A percentile compares a stretch with the other conserved stretches of the same genome.
These are phyloP conservation scores for Peromyscus polionotus DNA, from an alignment of 2,113 vertebrate genomes.

Conservation along the genomic window DNA sequence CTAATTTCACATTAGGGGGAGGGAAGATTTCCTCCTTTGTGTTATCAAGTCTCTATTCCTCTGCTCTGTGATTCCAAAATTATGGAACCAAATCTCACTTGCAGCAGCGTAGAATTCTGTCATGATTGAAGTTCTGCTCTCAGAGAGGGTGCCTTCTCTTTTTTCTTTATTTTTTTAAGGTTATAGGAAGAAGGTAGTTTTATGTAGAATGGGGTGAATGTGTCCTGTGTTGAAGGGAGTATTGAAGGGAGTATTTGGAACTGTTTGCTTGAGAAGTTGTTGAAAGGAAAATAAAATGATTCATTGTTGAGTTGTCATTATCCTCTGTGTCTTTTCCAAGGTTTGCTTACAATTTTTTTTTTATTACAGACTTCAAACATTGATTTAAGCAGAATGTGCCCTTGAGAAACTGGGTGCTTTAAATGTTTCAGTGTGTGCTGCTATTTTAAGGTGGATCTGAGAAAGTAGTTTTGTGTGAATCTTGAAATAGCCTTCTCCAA, in stretches of 20 bases:
- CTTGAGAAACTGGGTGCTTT: slow-evolving; percentile 77
- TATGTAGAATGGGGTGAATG: not conserved
- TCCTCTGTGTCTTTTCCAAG: slow-evolving; percentile 81
- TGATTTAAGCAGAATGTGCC: slow-evolving; percentile 77
- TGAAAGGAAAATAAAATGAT: slow-evolving; percentile 86
- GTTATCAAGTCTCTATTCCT: not conserved
- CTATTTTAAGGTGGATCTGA: slow-evolving; percentile 75
- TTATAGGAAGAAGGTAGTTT: slow-evolving; percentile 61
- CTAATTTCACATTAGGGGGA: not conserved
- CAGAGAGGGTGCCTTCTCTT: not conserved
- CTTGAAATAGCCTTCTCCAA: slow-evolving; percentile 56
- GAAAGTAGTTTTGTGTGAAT: slow-evolving; percentile 74
- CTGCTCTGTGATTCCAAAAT: not conserved
- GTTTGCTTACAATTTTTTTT: slow-evolving; percentile 82
- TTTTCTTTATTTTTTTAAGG: not conserved
- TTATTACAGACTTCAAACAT: slow-evolving; percentile 81
- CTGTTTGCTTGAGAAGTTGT: slow-evolving; percentile 82
- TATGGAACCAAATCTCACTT: slow-evolving; percentile 37
- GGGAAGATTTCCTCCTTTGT: slow-evolving; percentile 65
- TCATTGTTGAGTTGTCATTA: slow-evolving; percentile 87
- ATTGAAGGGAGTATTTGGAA: slow-evolving; percentile 78
- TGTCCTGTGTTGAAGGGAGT: slow-evolving; percentile 68
- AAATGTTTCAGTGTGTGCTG: slow-evolving; percentile 78
- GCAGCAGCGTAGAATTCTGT: slow-evolving; percentile 45
- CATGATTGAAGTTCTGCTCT: slow-evolving; percentile 10